phyloP scores from a whole-genome alignment of 2,113 vertebrate species.

The Tyrannus savana region DNA sequence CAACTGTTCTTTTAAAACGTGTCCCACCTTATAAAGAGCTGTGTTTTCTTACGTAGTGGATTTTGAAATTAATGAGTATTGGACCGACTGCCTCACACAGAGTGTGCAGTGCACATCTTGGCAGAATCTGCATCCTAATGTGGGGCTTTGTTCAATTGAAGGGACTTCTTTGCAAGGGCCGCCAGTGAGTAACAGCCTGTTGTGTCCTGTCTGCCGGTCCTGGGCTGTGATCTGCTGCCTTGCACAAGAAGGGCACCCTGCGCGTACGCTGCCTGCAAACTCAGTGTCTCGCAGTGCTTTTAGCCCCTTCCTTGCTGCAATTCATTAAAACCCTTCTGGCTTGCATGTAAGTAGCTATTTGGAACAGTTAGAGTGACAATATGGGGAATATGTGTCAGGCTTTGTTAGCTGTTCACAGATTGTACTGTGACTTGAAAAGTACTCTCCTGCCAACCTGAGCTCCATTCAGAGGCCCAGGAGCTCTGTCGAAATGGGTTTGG shows the following conservation, averaged over 20 bases:
- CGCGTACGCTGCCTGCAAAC: neutral
- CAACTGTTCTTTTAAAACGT: slow-evolving; percentile 31
- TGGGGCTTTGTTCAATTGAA: neutral
- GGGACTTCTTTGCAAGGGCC: neutral
- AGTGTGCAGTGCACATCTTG: neutral
- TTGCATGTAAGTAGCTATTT: neutral
- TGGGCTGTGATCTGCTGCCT: neutral
- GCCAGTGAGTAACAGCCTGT: neutral
- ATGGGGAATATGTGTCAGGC: neutral
- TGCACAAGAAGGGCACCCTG: neutral
- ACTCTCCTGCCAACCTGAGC: neutral
- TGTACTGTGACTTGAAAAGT: neutral
- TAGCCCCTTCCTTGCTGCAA: neutral
- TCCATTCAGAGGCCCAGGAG: neutral
- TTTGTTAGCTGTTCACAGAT: neutral
- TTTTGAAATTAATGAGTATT: slow-evolving; percentile 1
- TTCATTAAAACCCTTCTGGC: neutral
- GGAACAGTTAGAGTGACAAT: neutral
- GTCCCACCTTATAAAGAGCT: slow-evolving; percentile 55
- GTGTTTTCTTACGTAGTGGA: neutral
- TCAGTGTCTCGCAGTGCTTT: neutral
- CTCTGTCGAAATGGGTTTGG: neutral
- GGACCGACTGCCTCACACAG: neutral
- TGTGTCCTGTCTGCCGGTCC: neutral
- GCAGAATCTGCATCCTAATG: neutral